phyloP scores from a whole-genome alignment of 2,888 invertebrate species.

The Pimpla rufipes region DNA sequence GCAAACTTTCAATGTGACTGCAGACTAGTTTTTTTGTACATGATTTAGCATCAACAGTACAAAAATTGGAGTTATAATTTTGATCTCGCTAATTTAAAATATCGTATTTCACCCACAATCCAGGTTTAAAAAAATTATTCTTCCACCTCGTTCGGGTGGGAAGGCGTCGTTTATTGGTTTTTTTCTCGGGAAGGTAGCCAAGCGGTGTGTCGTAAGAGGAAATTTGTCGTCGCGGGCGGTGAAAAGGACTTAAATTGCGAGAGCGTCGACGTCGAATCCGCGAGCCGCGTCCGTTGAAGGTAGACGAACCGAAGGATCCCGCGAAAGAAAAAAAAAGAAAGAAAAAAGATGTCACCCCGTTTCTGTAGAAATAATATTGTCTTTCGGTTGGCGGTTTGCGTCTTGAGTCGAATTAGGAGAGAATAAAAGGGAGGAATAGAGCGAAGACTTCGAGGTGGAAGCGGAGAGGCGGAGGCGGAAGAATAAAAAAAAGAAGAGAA shows the following conservation, averaged over 20 bases:
- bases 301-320: background rate
- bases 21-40: background rate
- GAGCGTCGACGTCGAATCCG: slow-evolving; percentile 16
- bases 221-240: slow-evolving; percentile 33
- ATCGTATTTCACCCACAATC: background rate
- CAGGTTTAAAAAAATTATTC: background rate
- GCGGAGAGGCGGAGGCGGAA: slow-evolving; percentile 7
- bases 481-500: slow-evolving; percentile 40
- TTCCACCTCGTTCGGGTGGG: background rate
- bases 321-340: background rate
- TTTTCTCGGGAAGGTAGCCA: slow-evolving; percentile 31
- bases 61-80: background rate
- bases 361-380: slow-evolving; percentile 77
- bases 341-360: slow-evolving; percentile 47
- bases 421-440: slow-evolving; percentile 52
- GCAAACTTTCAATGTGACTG: background rate
- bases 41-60: background rate
- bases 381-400: slow-evolving; percentile 70
- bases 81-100: background rate
- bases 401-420: slow-evolving; percentile 67
- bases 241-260: slow-evolving; percentile 36
- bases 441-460: slow-evolving; percentile 38
- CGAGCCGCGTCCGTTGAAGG: background rate
- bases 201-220: slow-evolving; percentile 34
- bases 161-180: slow-evolving; percentile 8